Evolutionary conservation across 2,888 invertebrate species (phyloP).

Genomic region (Thera britannica): DNA sequence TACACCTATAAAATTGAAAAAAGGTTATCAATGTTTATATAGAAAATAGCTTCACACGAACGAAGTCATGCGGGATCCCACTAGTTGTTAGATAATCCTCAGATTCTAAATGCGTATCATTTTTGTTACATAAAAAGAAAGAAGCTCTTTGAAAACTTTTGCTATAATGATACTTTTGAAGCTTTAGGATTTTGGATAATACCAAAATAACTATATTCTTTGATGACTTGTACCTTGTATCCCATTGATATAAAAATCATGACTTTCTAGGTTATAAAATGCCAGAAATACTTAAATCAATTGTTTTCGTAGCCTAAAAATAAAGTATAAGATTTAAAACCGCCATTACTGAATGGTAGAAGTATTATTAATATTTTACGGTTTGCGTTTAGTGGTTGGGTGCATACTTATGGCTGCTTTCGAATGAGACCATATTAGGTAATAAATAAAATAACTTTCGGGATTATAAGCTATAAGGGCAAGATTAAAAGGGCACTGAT

Average conservation of each 20-base stretch:
- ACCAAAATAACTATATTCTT: neutral
- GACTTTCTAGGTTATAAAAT: conserved; percentile 20
- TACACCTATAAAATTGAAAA: too few relatives aligned
- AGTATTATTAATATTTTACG: conserved; percentile 34
- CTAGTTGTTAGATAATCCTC: too few relatives aligned
- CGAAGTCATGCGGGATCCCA: too few relatives aligned
- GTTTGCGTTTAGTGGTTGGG: conserved; percentile 28
- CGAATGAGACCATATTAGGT: conserved; percentile 37
- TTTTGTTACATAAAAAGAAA: too few relatives aligned
- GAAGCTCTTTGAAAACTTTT: conserved; percentile 4
- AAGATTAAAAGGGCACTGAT: neutral
- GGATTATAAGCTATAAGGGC: neutral
- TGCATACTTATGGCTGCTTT: conserved; percentile 24
- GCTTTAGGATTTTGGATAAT: neutral
- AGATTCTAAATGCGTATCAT: too few relatives aligned
- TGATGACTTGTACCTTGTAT: neutral
- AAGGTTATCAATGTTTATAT: too few relatives aligned
- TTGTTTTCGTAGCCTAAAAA: conserved; percentile 25
- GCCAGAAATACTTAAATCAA: conserved; percentile 24
- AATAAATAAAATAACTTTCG: conserved; percentile 31
- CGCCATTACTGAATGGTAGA: conserved; percentile 25
- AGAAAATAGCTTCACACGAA: too few relatives aligned
- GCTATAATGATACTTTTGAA: neutral
- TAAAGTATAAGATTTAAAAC: conserved; percentile 30
- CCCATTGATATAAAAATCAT: neutral